These are phyloP conservation scores for Pristionchus arcanus DNA, from an alignment of 2,888 invertebrate species.

Conservation along the genomic window DNA sequence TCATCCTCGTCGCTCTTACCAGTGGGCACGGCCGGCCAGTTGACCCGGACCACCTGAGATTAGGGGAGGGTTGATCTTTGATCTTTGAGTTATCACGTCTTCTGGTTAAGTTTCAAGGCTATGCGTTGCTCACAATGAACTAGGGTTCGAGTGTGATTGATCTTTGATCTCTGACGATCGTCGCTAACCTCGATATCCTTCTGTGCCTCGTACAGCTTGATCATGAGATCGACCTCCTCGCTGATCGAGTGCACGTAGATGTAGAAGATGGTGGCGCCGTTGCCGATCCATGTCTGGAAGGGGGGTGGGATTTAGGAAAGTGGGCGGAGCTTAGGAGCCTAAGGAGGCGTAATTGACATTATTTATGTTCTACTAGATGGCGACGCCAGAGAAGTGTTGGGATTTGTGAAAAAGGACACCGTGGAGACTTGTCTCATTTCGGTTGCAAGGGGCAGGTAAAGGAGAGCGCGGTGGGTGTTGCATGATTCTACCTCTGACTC, in stretches of 20 bases:
- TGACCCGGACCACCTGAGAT: slow-evolving; percentile 46
- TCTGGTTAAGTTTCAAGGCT: neutral
- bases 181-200: slow-evolving; percentile 9
- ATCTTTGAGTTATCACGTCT: neutral
- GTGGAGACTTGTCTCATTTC: neutral
- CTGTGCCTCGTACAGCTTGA: slow-evolving; percentile 54
- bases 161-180: neutral
- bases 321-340: neutral
- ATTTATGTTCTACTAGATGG: too few species aligned
- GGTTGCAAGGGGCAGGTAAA: neutral
- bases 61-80: neutral
- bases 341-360: neutral
- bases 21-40: slow-evolving; percentile 50
- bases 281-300: slow-evolving; percentile 48
- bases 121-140: too few species aligned
- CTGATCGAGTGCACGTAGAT: slow-evolving; percentile 57
- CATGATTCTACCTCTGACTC: neutral
- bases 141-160: neutral
- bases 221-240: slow-evolving; percentile 53
- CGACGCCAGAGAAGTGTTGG: neutral
- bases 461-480: neutral
- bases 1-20: neutral
- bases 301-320: neutral
- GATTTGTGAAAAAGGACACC: neutral
- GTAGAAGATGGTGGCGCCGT: slow-evolving; percentile 56